Conservation (phyloP, 37 sponge, comb jelly and placozoan species). For the Amphimedon queenslandica region DNA sequence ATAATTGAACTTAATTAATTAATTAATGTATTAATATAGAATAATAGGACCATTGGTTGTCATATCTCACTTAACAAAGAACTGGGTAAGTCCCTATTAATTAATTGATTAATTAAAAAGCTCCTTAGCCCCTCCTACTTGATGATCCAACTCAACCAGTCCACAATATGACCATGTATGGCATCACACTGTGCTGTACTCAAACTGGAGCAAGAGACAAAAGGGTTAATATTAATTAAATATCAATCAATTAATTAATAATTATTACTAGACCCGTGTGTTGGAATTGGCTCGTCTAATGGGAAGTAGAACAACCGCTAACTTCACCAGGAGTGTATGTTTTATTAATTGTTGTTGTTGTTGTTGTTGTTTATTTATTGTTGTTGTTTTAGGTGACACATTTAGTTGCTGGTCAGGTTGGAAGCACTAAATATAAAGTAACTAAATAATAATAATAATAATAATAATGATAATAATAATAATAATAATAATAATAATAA, state of each 20-base stretch:
- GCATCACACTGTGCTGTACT: conserved; percentile 68
- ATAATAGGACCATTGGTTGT: conserved; percentile 64
- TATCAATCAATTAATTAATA: not conserved
- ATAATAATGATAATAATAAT: no score
- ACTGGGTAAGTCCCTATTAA: conserved; percentile 39
- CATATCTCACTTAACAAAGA: conserved; percentile 41
- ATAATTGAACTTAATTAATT: no score
- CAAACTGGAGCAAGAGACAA: conserved; percentile 53
- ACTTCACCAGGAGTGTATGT: conserved; percentile 62
- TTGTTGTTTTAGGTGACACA: conserved; percentile 55
- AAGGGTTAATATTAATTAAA: conserved; percentile 30
- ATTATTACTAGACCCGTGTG: conserved; percentile 31
- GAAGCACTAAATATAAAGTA: conserved; percentile 79
- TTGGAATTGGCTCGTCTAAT: conserved; percentile 56
- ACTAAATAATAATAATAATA: no score
- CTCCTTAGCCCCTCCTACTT: conserved; percentile 32
- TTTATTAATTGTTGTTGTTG: not conserved
- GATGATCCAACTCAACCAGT: conserved; percentile 51
- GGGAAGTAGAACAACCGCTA: conserved; percentile 59
- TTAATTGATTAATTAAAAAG: not conserved
- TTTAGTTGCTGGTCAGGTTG: conserved; percentile 84
- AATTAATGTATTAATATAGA: conserved; percentile 25
- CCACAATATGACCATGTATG: conserved; percentile 64
- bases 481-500: no score
- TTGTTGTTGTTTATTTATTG: not conserved